Conservation (phyloP, 2,797 vertebrate species). For the Enoplosus armatus region DNA sequence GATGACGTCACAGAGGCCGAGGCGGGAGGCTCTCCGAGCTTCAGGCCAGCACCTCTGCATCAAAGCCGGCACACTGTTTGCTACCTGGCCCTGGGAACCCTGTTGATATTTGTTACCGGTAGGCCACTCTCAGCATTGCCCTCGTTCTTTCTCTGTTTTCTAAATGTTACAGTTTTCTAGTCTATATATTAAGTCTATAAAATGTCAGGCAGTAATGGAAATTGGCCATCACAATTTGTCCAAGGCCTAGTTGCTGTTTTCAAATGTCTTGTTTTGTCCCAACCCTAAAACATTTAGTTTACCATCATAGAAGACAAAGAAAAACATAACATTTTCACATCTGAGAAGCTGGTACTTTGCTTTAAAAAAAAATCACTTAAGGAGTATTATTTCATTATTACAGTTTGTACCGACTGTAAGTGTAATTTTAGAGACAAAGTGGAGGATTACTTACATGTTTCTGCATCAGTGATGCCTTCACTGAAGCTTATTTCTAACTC, state of each 20-base stretch:
- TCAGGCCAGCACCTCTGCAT: constrained; percentile 56
- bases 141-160: neutral
- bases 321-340: too few relatives aligned
- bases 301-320: too few relatives aligned
- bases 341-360: too few relatives aligned
- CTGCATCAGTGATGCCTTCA: neutral
- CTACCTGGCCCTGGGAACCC: constrained; percentile 63
- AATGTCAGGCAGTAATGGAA: neutral
- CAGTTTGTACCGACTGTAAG: too few relatives aligned
- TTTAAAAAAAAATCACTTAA: too few relatives aligned
- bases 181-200: neutral
- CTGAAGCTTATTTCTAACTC: too few relatives aligned
- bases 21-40: constrained; percentile 53
- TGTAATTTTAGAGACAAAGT: neutral
- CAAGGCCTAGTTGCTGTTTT: neutral
- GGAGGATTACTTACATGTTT: neutral
- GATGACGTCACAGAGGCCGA: constrained; percentile 82
- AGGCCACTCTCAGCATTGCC: constrained; percentile 13
- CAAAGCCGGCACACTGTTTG: constrained; percentile 64
- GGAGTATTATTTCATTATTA: too few relatives aligned
- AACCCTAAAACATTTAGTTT: too few relatives aligned
- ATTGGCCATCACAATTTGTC: too few relatives aligned
- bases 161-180: too few relatives aligned
- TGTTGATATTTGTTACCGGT: constrained; percentile 88
- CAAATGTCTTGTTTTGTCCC: neutral